These are phyloP conservation scores for Unio pictorum DNA, from an alignment of 2,888 invertebrate genomes.

Conservation along the genomic window DNA sequence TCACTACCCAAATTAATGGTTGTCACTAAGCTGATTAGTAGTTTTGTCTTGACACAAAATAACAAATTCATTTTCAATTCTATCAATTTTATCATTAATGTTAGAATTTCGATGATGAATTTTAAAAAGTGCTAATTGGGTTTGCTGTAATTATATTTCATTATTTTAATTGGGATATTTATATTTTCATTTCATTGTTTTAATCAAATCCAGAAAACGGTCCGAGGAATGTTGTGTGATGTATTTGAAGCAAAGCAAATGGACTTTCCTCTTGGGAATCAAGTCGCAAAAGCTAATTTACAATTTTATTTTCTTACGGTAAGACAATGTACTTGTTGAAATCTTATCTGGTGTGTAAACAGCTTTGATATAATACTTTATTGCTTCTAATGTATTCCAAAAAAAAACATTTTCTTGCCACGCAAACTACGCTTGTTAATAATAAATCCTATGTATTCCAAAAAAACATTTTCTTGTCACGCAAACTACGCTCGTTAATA, in stretches of 20 bases:
- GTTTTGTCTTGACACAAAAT: no score
- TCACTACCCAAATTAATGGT: no score
- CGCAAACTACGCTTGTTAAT: not conserved
- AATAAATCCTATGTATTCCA: no score
- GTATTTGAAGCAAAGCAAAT: slow-evolving; percentile 50
- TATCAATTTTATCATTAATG: no score
- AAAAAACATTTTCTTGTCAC: not conserved
- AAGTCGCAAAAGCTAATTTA: slow-evolving; percentile 31
- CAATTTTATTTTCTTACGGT: slow-evolving; percentile 57
- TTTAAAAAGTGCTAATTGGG: not conserved
- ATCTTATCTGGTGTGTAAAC: no score
- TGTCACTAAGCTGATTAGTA: no score
- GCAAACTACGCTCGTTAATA: not conserved
- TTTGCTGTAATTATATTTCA: not conserved
- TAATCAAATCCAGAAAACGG: slow-evolving; percentile 45
- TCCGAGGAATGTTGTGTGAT: slow-evolving; percentile 58
- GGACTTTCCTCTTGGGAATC: slow-evolving; percentile 40
- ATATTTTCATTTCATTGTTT: not conserved
- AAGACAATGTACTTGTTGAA: slow-evolving; percentile 11
- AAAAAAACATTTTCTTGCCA: not conserved
- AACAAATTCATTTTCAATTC: no score
- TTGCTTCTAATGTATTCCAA: no score
- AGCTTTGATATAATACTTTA: no score
- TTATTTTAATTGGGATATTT: not conserved
- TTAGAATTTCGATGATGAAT: no score